Evolutionary conservation across 2,797 vertebrate species (phyloP).

Genomic region (Darevskia nairensis): DNA sequence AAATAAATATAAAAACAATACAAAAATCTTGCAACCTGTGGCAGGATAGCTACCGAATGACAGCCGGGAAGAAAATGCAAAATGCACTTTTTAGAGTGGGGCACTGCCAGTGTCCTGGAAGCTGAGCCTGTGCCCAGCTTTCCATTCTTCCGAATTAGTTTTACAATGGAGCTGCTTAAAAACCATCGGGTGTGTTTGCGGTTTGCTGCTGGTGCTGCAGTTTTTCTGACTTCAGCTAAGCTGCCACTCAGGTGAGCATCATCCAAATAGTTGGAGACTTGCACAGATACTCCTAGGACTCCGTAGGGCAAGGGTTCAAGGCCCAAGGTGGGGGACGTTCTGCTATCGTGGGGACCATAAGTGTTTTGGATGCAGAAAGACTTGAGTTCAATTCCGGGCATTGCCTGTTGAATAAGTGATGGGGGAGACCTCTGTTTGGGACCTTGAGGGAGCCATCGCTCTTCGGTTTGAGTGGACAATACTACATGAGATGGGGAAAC

Average conservation of each 20-base stretch:
- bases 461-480: too few relatives aligned
- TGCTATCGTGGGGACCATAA: background rate
- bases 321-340: background rate
- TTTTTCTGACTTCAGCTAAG: background rate
- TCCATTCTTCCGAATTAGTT: background rate
- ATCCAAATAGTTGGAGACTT: background rate
- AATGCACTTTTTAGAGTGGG: background rate
- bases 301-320: background rate
- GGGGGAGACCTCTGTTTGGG: background rate
- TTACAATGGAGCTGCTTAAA: background rate
- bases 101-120: background rate
- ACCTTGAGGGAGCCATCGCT: too few relatives aligned
- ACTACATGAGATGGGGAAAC: background rate
- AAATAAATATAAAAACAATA: too few relatives aligned
- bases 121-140: background rate
- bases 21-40: background rate
- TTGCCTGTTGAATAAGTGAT: background rate
- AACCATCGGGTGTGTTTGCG: background rate
- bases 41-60: background rate
- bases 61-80: background rate
- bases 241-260: background rate
- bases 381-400: background rate
- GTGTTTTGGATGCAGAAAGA: background rate
- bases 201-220: background rate
- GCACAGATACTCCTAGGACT: background rate